Evolutionary conservation across 1,140 invertebrate species (phyloP).

Genomic region (Eriosoma lanigerum): DNA sequence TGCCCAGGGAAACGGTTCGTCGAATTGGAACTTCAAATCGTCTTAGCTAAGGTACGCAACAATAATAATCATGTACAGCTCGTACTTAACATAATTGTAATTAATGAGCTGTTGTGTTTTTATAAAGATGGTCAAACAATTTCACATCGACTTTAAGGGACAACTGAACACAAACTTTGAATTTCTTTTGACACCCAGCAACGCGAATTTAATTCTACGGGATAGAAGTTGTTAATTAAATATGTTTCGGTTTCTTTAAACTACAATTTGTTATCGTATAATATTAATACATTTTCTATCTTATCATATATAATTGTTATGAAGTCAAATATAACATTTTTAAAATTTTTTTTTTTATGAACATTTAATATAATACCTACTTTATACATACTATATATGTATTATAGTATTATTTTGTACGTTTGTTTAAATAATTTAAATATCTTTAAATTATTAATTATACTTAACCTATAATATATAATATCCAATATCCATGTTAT

Average conservation of each 20-base stretch:
- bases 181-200: slow-evolving; percentile 69
- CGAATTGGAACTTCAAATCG: slow-evolving; percentile 73
- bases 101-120: background rate
- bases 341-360: background rate
- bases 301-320: background rate
- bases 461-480: too few relatives aligned
- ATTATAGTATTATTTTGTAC: too few relatives aligned
- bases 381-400: too few relatives aligned
- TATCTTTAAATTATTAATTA: too few relatives aligned
- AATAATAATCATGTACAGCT: background rate
- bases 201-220: slow-evolving; percentile 27
- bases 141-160: slow-evolving; percentile 68
- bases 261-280: background rate
- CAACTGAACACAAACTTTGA: slow-evolving; percentile 74
- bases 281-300: background rate
- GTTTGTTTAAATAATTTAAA: too few relatives aligned
- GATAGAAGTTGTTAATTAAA: slow-evolving; percentile 31
- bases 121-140: slow-evolving; percentile 68
- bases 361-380: too few relatives aligned
- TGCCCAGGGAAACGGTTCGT: slow-evolving; percentile 82
- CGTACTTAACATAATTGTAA: background rate
- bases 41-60: slow-evolving; percentile 69
- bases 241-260: too few relatives aligned
- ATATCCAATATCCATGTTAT: too few relatives aligned
- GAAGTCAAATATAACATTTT: background rate